Evolutionary conservation across 2,888 invertebrate species (phyloP), one percentile per base, ranked within the genome.

Genomic region (Apodemia mormo): DNA sequence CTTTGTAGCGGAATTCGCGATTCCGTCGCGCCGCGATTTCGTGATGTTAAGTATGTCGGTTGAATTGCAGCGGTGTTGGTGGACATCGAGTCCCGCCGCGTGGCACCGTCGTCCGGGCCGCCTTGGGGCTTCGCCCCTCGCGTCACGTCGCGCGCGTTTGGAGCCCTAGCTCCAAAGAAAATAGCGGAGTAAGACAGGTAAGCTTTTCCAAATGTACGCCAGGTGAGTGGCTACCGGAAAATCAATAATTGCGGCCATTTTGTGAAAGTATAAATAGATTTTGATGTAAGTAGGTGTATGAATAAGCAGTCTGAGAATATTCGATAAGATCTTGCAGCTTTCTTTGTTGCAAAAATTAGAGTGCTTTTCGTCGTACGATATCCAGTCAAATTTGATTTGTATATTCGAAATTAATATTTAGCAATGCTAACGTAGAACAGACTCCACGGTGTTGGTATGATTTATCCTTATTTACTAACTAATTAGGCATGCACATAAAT

Each of bases 131-230:
- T 77, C 76, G 81, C 80, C 79, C 81, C 84, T 84, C 83, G 81
- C 80, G 89, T 79, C 83, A 70, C 85, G 85, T 79, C 92, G 92
- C 92, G 90, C 92, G 92, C 92, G 92, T 88, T 84, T 73, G 88
- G 92, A 92, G 92, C 92, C 92, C 92, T 91, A 76, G 92, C 92
- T 92, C 92, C 88, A 80, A 76, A 79, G 81, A 79, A 79, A 82
- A 84, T 82, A 80, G 78, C 86, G 85, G 80, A 85, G 81, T 77
- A 75, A 73, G 77, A 78, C 82, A 90, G 92, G 92, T 92, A 90
- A 92, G 92, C 83, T 83, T 82, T 85, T 80, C 78, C 78, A 78
- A 81, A 80, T 78, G 81, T 82, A 78, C 76, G 64, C 52, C 78
- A 81, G 82, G 82, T 84, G 84, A 83, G 85, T 85, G 83, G 82